Evolutionary conservation across 1,140 invertebrate species (phyloP).

Genomic region (Saccostrea echinata): DNA sequence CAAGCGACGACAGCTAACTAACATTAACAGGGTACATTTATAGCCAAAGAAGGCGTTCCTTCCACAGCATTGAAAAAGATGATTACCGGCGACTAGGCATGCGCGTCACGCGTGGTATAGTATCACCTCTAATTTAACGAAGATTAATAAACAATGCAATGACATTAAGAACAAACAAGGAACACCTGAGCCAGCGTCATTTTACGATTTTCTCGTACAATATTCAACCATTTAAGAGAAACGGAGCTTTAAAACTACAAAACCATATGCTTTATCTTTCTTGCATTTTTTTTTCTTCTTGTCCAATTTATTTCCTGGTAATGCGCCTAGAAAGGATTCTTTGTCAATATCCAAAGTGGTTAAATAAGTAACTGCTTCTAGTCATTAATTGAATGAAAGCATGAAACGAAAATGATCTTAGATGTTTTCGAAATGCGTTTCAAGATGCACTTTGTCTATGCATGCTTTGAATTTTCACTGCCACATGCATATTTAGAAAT

Average conservation of each 20-base stretch:
- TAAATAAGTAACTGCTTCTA: neutral
- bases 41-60: neutral
- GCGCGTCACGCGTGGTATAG: conserved; percentile 11
- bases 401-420: too few species aligned
- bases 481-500: too few species aligned
- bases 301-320: neutral
- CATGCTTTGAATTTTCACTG: too few species aligned
- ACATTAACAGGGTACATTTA: conserved; percentile 17
- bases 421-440: too few species aligned
- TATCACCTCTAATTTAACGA: conserved; percentile 39
- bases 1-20: neutral
- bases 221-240: conserved; percentile 37
- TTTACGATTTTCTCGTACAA: conserved; percentile 45
- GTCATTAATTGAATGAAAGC: neutral
- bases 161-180: conserved; percentile 35
- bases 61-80: neutral
- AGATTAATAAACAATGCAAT: conserved; percentile 41
- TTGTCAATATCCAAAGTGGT: neutral
- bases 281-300: neutral
- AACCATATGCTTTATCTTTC: conserved; percentile 24
- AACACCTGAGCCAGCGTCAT: conserved; percentile 40
- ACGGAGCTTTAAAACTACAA: neutral
- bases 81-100: neutral
- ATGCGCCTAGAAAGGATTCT: neutral
- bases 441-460: too few species aligned